These are phyloP conservation scores for Ricordea florida DNA, from an alignment of 92 coral and sea anemone genomes.

Conservation along the genomic window DNA sequence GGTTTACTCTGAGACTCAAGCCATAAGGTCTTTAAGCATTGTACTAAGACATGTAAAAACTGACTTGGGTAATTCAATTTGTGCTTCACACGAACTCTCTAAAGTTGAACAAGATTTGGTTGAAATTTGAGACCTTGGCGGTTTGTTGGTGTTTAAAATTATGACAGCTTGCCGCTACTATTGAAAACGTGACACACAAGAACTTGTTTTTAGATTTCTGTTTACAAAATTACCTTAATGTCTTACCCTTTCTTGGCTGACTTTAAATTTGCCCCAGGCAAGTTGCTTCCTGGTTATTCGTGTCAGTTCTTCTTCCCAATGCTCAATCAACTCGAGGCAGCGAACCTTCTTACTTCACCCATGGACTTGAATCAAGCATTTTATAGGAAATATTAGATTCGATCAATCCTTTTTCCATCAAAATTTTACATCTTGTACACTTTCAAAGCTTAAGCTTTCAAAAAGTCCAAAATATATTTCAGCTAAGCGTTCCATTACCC, in stretches of 20 bases:
- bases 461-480: background rate
- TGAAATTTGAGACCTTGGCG: too few species aligned
- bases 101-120: too few species aligned
- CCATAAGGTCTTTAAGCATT: background rate
- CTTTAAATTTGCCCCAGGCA: background rate
- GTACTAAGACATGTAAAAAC: background rate
- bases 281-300: background rate
- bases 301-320: background rate
- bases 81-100: too few species aligned
- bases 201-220: too few species aligned
- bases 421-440: background rate
- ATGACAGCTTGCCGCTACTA: too few species aligned
- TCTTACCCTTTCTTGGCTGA: background rate
- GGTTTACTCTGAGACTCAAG: constrained; percentile 8
- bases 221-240: too few species aligned
- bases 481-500: background rate
- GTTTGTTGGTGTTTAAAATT: too few species aligned
- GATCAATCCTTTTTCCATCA: background rate
- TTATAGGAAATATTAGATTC: background rate
- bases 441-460: background rate
- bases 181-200: too few species aligned
- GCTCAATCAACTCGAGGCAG: too few species aligned
- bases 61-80: too few species aligned
- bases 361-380: background rate
- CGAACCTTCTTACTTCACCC: background rate